Conservation (phyloP, 2,797 vertebrate genomes). For the Florisuga fusca region DNA sequence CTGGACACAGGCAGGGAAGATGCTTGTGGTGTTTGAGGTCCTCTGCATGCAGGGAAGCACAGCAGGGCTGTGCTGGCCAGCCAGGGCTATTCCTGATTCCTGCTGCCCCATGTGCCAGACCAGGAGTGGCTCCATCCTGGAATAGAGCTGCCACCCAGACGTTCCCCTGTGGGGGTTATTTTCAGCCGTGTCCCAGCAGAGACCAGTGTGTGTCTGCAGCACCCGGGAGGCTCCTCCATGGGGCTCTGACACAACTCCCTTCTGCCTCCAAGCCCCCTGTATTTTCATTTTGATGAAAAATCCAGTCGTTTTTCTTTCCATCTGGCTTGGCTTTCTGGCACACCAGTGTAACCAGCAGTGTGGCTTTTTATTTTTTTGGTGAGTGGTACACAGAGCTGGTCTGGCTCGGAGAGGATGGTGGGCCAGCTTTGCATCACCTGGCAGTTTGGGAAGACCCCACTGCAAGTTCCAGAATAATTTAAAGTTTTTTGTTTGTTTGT, state of each 20-base stretch:
- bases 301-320: not conserved
- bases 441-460: too few species aligned
- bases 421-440: not conserved
- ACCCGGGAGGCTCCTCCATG: not conserved
- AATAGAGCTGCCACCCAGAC: not conserved
- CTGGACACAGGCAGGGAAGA: not conserved
- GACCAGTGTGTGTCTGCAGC: not conserved
- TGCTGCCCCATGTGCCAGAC: not conserved
- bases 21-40: not conserved
- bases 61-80: rapidly evolving
- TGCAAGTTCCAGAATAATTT: not conserved
- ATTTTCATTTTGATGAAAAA: not conserved
- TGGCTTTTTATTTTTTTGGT: too few species aligned
- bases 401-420: not conserved
- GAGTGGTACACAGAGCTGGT: not conserved
- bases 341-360: rapidly evolving
- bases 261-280: not conserved
- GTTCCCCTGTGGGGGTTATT: not conserved
- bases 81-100: not conserved
- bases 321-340: not conserved
- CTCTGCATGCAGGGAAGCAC: not conserved
- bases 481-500: too few species aligned
- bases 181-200: not conserved
- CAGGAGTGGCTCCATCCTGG: not conserved
- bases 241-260: not conserved